Evolutionary conservation across 2,797 vertebrate genomes (phyloP), one percentile per base, ranked within the genome.

Genomic region (Lithobates pipiens): DNA sequence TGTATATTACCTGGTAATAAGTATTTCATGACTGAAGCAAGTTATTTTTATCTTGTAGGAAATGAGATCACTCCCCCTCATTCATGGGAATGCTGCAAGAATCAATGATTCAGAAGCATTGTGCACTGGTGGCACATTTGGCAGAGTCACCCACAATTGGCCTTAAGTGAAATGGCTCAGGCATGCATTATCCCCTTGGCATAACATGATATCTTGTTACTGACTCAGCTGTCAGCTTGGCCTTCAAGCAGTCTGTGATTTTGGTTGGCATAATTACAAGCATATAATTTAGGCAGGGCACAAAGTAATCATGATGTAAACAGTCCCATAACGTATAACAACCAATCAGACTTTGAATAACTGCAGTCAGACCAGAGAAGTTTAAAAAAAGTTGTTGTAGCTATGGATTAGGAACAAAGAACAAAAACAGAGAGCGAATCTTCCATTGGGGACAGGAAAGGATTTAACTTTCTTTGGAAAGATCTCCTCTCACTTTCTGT

Each of bases 1-100:
- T 71, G 32, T 39, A 32, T 63, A 25, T 25, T 77, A 5, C 27
- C 32, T 39, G 36, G 1, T 68, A 5, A 27, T 25, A 83, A 54
- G 21, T 46, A 29, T 67, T 69, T 83, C 76, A 69, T 29, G 27
- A 69, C 29, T 67, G 18, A 70, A 27, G 46, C 68, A 63, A 27
- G 27, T 77, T 84, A 84, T 84, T 84, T 77, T 72, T 72, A 84
- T 15, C 50, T 63, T 36, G 21, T 67, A 76, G 80, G 80, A 83
- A 74, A 39, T 83, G 57, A 75, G 72, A 29, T 67, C 25, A 72
- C 65, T 77, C 82, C 54, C 68, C 76, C 68, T 34, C 75, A 42
- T 8, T 71, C 29, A 44, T 13, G n/a, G 29, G 27, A 67, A 54
- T 25, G 46, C 36, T 42, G 21, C n/a, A 65, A 27, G 75, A 84